phyloP scores from a whole-genome alignment of 2,797 vertebrate genomes.

The Rhinophrynus dorsalis region DNA sequence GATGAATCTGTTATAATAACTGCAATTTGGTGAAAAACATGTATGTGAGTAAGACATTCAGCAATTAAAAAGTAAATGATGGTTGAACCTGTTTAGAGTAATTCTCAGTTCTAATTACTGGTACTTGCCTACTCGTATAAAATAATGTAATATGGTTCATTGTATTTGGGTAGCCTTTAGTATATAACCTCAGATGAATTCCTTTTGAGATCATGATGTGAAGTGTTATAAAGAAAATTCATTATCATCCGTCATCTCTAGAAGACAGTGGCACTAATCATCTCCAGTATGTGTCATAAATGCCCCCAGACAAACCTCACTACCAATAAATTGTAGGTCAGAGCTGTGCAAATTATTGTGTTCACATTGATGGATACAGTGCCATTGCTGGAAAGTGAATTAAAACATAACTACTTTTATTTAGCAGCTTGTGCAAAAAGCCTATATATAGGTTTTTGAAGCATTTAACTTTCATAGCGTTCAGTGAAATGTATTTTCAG shows the following conservation, averaged over 20 bases:
- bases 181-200: slow-evolving; percentile 6
- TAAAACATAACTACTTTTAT: background rate
- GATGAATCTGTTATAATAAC: too few species aligned
- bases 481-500: too few species aligned
- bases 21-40: too few species aligned
- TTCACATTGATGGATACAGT: slow-evolving; percentile 1
- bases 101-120: background rate
- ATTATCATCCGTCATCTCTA: slow-evolving; percentile 19
- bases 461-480: too few species aligned
- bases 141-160: background rate
- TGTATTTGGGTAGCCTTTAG: background rate
- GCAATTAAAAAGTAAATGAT: background rate
- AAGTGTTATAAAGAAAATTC: slow-evolving; percentile 27
- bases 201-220: slow-evolving; percentile 16
- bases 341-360: background rate
- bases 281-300: slow-evolving; percentile 28
- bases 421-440: background rate
- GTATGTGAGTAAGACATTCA: too few species aligned
- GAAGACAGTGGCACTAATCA: slow-evolving; percentile 35
- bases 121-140: background rate
- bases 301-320: slow-evolving; percentile 33
- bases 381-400: background rate
- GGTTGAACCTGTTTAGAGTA: background rate
- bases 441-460: too few species aligned
- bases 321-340: slow-evolving; percentile 1